Conservation (phyloP, 1,140 invertebrate genomes). For the Mactra quadrangularis region DNA sequence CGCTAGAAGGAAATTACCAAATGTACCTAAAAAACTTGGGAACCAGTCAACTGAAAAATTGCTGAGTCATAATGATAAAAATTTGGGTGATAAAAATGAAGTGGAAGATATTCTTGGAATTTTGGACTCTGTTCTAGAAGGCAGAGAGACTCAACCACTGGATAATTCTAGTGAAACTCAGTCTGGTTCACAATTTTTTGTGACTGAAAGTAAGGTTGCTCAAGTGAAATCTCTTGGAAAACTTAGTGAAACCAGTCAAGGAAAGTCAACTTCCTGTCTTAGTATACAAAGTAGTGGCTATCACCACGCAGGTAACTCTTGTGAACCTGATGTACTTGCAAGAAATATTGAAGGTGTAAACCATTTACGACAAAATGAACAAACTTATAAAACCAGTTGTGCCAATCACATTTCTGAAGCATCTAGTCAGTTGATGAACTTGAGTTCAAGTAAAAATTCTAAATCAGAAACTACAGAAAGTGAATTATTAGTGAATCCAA, state of each 20-base stretch:
- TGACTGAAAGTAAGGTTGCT: too few species aligned
- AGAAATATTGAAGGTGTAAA: neutral
- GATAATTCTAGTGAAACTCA: neutral
- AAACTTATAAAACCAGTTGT: neutral
- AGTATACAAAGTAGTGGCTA: neutral
- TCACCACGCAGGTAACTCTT: neutral
- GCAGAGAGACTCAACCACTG: neutral
- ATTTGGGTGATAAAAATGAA: neutral
- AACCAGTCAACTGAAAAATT: neutral
- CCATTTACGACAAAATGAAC: neutral
- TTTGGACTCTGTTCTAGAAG: neutral
- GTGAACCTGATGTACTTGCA: too few species aligned
- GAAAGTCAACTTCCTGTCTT: neutral
- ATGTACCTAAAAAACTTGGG: neutral
- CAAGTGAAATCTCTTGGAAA: too few species aligned
- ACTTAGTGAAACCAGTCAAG: neutral
- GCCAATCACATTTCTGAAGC: neutral
- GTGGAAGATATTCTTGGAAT: neutral
- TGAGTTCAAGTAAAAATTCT: too few species aligned
- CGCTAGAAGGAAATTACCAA: slow-evolving; percentile 17
- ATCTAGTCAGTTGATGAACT: neutral
- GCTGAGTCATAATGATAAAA: neutral
- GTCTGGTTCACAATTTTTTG: too few species aligned
- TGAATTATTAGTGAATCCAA: too few species aligned
- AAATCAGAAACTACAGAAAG: too few species aligned